Base-by-base conservation (phyloP, 1,140 invertebrate genomes). In the Venustaconcha ellipsiformis region DNA sequence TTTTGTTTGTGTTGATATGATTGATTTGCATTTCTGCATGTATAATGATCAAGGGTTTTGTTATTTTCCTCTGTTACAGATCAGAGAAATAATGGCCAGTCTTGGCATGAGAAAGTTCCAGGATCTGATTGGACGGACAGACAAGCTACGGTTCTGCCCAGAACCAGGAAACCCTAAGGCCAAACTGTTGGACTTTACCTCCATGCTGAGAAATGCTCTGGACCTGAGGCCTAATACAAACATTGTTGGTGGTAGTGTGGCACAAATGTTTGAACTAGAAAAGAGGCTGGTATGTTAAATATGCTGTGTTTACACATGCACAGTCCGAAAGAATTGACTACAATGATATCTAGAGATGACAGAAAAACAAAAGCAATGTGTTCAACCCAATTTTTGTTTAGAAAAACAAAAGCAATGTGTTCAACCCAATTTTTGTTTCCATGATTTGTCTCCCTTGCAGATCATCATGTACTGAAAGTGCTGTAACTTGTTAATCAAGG, bases 41-140 rank as follows among this genome's bases (percentile, higher is more conserved):
- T 37, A 4, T 8, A 37, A 1, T 8, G 37, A 37, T 37, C 37
- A 37, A 37, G 37, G 1, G 8, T 37, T 37, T 37, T 37, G 37
- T 37, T 60, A 3, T 18, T 63, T 71, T 78, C 82, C 70, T 74
- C 70, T 74, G 76, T 82, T 77, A 8, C 72, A 95, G 94, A 93
- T 98, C 14, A 93, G 97, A 79, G 88, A 92, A 57, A 93, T 95
- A 74, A 97, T 99, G 96, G 95, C 97, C 2, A 94, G 93, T 68
- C 89, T 99, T 72, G 98, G 98, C 23, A 93, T 99, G 56, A 91
- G 94, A 5, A 94, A 93, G 78, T 95, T 98, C 92, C 95, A 98
- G 91, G 97, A 99, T 83, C 90, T 99, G 20, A 94, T 99, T 81
- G 98, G 98, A 11, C 93, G 97, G 18, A 98, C 97, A 4, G 98